These are phyloP conservation scores for Machaerirhynchus nigripectus DNA, from an alignment of 2,113 vertebrate species.

Conservation along the genomic window DNA sequence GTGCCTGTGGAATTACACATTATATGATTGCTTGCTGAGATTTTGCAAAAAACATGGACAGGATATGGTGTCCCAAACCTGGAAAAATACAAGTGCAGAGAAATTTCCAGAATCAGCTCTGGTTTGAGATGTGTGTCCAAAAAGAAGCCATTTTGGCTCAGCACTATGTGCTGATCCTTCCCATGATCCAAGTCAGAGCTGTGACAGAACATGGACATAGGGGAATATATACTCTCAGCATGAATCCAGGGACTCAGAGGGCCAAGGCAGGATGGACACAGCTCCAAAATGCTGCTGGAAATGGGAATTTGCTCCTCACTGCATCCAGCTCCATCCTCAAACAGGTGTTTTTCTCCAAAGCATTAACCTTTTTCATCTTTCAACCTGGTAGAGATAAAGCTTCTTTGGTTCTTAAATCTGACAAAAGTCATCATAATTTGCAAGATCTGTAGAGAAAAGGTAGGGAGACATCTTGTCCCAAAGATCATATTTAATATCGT, in stretches of 20 bases:
- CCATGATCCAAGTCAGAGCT: background rate
- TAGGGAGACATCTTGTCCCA: background rate
- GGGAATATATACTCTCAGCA: background rate
- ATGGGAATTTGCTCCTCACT: background rate
- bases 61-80: background rate
- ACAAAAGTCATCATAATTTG: background rate
- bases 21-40: background rate
- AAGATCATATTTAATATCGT: background rate
- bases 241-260: background rate
- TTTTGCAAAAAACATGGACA: background rate
- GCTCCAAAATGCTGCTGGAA: background rate
- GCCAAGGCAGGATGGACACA: fast-evolving
- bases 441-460: background rate
- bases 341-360: background rate
- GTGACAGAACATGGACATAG: background rate
- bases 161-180: background rate
- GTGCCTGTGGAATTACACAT: background rate
- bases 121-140: background rate
- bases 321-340: background rate
- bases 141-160: background rate
- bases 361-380: background rate
- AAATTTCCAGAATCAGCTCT: background rate
- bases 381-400: background rate
- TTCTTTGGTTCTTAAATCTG: background rate
- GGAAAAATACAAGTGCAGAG: background rate